phyloP scores from a whole-genome alignment of 2,888 invertebrate genomes.

The Auanema sp. region DNA sequence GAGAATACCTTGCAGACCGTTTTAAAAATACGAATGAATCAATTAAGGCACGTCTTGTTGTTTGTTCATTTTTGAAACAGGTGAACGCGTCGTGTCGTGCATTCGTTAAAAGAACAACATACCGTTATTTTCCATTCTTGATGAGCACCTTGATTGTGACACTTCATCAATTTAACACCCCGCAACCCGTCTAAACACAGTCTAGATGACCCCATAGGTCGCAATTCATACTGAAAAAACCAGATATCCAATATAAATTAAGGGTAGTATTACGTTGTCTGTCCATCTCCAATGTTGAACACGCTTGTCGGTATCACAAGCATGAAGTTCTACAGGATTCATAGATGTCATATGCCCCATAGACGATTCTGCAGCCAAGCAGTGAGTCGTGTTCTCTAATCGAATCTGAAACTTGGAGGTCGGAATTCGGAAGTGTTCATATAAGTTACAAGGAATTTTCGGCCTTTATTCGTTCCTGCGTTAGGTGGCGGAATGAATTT shows the following conservation, averaged over 20 bases:
- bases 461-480: background rate
- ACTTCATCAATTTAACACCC: constrained; percentile 80
- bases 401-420: constrained; percentile 32
- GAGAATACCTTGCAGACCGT: background rate
- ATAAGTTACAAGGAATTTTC: background rate
- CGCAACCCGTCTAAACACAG: constrained; percentile 76
- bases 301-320: constrained; percentile 24
- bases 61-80: background rate
- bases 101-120: constrained; percentile 4
- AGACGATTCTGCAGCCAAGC: constrained; percentile 35
- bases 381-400: constrained; percentile 33
- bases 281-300: constrained; percentile 37
- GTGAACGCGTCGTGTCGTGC: too few species aligned
- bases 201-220: constrained; percentile 81
- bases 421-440: too few species aligned
- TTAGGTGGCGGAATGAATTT: constrained; percentile 10
- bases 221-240: constrained; percentile 73
- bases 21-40: background rate
- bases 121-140: constrained; percentile 80
- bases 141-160: constrained; percentile 85
- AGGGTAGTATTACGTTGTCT: constrained; percentile 19
- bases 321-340: constrained; percentile 31
- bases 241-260: background rate
- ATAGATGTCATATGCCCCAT: constrained; percentile 31
- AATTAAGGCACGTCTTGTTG: background rate